phyloP scores from a whole-genome alignment of 2,113 vertebrate genomes.

The Riparia riparia region DNA sequence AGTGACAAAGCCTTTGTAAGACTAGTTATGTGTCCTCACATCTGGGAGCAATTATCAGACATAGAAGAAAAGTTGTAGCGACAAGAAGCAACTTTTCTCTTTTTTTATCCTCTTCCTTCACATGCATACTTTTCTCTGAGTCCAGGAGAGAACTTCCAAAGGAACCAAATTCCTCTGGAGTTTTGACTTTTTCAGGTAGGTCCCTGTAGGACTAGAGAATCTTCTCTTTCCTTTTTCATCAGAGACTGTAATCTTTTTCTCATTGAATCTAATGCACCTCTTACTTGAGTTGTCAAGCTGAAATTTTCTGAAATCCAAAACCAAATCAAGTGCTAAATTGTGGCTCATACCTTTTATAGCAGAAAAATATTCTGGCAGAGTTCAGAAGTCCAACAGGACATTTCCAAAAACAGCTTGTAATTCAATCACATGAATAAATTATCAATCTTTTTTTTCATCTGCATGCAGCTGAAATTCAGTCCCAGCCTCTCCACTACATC shows the following conservation, averaged over 20 bases:
- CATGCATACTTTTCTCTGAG: neutral
- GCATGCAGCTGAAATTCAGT: neutral
- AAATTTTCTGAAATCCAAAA: slow-evolving; percentile 30
- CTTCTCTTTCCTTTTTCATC: neutral
- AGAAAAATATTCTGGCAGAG: neutral
- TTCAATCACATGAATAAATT: neutral
- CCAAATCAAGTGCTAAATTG: neutral
- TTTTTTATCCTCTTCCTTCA: neutral
- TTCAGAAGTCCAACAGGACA: neutral
- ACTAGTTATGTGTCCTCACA: neutral
- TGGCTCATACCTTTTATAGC: neutral
- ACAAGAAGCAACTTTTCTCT: neutral
- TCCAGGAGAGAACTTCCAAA: neutral
- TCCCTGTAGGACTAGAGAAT: neutral
- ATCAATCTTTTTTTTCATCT: neutral
- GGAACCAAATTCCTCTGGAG: neutral
- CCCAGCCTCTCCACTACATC: slow-evolving; percentile 14
- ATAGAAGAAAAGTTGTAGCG: neutral
- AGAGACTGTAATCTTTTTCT: neutral
- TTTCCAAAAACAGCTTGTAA: neutral
- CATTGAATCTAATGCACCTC: neutral
- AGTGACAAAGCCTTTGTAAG: neutral
- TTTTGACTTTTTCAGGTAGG: neutral
- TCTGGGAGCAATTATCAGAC: neutral
- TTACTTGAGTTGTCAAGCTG: neutral